Base-by-base conservation (phyloP, 2,113 vertebrate species). In the Peromyscus californicus region DNA sequence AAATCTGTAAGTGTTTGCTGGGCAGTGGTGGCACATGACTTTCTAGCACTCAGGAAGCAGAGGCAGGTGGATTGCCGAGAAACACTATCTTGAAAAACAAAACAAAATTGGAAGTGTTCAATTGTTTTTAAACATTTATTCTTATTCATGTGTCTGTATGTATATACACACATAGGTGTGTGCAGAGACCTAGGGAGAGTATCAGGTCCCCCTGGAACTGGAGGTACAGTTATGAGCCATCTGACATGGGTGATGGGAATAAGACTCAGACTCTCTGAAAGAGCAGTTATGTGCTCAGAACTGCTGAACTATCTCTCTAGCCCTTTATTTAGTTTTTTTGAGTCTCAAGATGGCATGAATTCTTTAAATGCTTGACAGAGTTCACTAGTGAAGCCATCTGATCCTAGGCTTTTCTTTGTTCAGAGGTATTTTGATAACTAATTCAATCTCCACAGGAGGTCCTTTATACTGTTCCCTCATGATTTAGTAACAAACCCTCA, bases 401-500 rank as follows among this genome's bases (percentile, higher is more conserved):
- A n/a, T 15, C 36, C 54, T 83, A 39, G 54, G 24, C 57, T 61
- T 80, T 15, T 54, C 78, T 80, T 48, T 86, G 51, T 65, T 90
- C 29, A 16, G 2, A 79, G 22, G 51, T 39, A 69, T 86, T 91
- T 11, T 65, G 45, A 65, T 42, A 89, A 75, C 45, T 92, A 48
- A 92, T 67, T 67, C 82, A n/a, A 88, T 61, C 24, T 65, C 63
- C 22, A 89, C 3, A 67, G 45, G 19, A 89, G 42, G 29, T 54
- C 29, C 63, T 63, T 92, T 16, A 89, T 7, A 63, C 10, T 16
- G 22, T 63, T 42, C 42, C 57, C 69, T 85, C 80, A 83, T 83
- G 36, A 65, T 67, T 92, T 74, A 92, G 9, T 59, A 94, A 45
- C 19, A 59, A 86, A 70, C 7, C 36, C 76, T 89, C 89, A 96